Evolutionary conservation across 2,888 invertebrate genomes (phyloP), one percentile per base, ranked within the genome.

Genomic region (Tortricodes alternella): DNA sequence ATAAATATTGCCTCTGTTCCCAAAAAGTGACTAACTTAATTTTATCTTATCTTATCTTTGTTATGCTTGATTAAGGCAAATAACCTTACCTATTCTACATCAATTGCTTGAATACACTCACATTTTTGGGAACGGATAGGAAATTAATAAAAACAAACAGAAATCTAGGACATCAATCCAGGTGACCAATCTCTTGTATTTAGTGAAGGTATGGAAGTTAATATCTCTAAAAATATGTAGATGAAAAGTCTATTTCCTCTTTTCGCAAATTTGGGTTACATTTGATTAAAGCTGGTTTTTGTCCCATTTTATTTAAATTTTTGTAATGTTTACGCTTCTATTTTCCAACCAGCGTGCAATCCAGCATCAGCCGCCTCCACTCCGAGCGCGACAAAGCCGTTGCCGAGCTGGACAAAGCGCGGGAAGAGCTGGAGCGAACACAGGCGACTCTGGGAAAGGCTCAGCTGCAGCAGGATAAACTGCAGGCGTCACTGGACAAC

Each of bases 391-490:
- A 98, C 79, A 95, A 96, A 78, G 96, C 96, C 19, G 93, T 94
- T 67, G 94, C 94, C 48, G 96, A 97, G 74, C 90, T 97, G 62
- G 97, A 97, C 78, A 97, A 97, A 80, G 93, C 94, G 32, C 92
- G 95, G 64, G 97, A 97, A 83, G 97, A 97, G 83, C 91, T 97
- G 72, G 97, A 97, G 86, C 92, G 97, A 62, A 95, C 96, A 19
- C 96, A 97, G 82, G 96, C 96, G 21, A 96, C 96, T 44, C 93
- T 97, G 55, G 97, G 97, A 78, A 98, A 97, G 86, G 95, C 97
- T 59, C 97, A 98, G 85, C 90, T 96, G 56, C 97, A 97, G 76
- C 96, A 97, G 78, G 98, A 98, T 86, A 98, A 98, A 85, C 90
- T 97, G 50, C 97, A 98, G 85, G 96, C 96, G 63, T 91, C 95